A percentile compares a stretch with the other conserved stretches of the same genome.
Conservation (phyloP, 2,113 vertebrate genomes). For the Octodon degus region DNA sequence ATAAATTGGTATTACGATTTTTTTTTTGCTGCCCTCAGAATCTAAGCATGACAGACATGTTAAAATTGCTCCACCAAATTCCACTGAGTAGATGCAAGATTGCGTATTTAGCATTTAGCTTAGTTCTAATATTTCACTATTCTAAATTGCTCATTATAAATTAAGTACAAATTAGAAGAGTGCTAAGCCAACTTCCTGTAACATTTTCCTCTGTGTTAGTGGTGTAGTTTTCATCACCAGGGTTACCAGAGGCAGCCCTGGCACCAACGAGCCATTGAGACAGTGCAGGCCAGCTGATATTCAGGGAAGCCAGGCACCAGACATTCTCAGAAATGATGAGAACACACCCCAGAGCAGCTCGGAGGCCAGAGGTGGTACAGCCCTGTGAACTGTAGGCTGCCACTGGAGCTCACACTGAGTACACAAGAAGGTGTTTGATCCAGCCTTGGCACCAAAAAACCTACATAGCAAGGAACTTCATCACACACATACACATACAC, state of each 20-base stretch:
- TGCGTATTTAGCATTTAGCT: not conserved
- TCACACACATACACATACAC: not conserved
- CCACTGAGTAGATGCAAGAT: not conserved
- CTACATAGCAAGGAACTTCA: not conserved
- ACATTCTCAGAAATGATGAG: not conserved
- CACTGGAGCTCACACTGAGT: not conserved
- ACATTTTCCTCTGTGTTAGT: too few relatives aligned
- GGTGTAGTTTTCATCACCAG: not conserved
- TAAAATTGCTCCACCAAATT: not conserved
- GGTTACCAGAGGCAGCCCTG: not conserved
- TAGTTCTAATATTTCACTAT: not conserved
- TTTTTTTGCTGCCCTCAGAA: not conserved
- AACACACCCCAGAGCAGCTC: not conserved
- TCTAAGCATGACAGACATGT: not conserved
- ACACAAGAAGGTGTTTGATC: not conserved
- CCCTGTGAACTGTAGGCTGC: not conserved
- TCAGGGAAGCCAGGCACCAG: not conserved
- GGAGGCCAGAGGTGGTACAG: accelerated
- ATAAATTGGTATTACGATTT: not conserved
- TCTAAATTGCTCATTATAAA: not conserved
- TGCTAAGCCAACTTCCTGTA: not conserved
- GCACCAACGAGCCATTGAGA: not conserved
- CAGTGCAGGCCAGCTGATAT: not conserved
- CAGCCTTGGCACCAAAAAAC: not conserved
- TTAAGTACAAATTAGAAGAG: not conserved